phyloP scores from a whole-genome alignment of 1,140 invertebrate genomes.

The Carposina sasakii region DNA sequence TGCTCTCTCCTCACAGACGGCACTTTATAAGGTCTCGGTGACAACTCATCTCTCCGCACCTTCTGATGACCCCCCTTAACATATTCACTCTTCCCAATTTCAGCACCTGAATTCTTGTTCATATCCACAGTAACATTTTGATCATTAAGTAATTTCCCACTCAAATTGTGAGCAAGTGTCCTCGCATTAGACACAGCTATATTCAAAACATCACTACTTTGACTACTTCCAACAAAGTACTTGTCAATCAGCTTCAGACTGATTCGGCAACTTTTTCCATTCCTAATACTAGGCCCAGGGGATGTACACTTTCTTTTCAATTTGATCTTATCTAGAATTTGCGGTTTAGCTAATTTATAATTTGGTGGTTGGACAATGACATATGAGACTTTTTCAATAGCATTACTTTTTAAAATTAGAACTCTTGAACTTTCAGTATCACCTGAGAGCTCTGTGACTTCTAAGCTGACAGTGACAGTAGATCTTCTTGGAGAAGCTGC shows the following conservation, averaged over 20 bases:
- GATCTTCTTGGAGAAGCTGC: constrained; percentile 29
- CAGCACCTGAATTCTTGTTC: constrained; percentile 44
- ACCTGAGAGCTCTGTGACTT: constrained; percentile 53
- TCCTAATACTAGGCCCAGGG: constrained; percentile 15
- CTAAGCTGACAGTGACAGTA: constrained; percentile 47
- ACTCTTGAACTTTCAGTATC: constrained; percentile 42
- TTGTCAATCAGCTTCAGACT: constrained; percentile 42
- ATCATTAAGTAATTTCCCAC: constrained; percentile 26
- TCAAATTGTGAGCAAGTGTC: constrained; percentile 15
- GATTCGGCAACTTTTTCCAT: constrained; percentile 29
- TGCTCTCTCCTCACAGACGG: constrained; percentile 16
- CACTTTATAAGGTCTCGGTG: constrained; percentile 22
- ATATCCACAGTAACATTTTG: constrained; percentile 40
- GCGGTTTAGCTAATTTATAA: constrained; percentile 58
- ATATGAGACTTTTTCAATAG: constrained; percentile 53
- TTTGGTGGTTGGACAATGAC: constrained; percentile 63
- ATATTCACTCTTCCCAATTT: constrained; percentile 35
- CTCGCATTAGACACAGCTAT: constrained; percentile 18
- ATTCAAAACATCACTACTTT: constrained; percentile 13
- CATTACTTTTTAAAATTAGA: constrained; percentile 65
- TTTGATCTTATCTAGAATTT: constrained; percentile 41
- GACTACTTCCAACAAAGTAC: constrained; percentile 36
- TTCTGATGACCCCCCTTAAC: constrained; percentile 21
- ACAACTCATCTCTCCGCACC: constrained; percentile 29
- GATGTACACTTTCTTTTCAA: constrained; percentile 24